Evolutionary conservation across 1,140 invertebrate species (phyloP), one percentile per base, ranked within the genome.

Genomic region (Drosophila lacteicornis): DNA sequence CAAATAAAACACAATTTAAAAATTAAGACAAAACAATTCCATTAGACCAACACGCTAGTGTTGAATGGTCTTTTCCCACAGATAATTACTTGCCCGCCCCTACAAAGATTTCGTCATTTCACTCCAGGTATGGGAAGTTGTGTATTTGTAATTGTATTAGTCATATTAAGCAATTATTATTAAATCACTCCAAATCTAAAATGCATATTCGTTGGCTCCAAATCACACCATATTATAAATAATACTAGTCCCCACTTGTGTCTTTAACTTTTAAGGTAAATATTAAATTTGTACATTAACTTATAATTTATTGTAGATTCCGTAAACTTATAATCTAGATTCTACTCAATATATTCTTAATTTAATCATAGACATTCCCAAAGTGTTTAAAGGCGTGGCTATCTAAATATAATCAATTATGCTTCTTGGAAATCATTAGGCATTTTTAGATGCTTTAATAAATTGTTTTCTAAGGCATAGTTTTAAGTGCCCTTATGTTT

Each of bases 101-200:
- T 36, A 1, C 12, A 38, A 19, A 38, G 17, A 40, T 55, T 55
- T 38, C 51, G 51, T 40, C 33, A 55, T 55, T 22, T 55, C 13
- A 13, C 17, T 17, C 22, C 13, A 38, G 8, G 33, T 38, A 33
- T 53, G 50, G 30, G 11, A 53, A 53, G 30, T 38, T 7, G 11
- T 4, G n/a, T 53, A 36, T 53, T 53, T 19, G 13, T 36, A 36
- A 36, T 19, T 36, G 5, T 19, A 36, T 17, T 33, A 53, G 6
- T 36, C 12, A 19, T 4, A 15, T 36, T 36, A 22, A 15, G 17
- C 13, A 4, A 9, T 22, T 38, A 36, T 19, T 36, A 19, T 19
- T 36, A 53, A 33, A 19, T 7, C 5, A 0, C 7, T 15, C 17
- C 3, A 9, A 15, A 22, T 53, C 3, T 4, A 53, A 19, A 6